Conservation (phyloP, 2,888 invertebrate species). For the Ditula angustiorana region DNA sequence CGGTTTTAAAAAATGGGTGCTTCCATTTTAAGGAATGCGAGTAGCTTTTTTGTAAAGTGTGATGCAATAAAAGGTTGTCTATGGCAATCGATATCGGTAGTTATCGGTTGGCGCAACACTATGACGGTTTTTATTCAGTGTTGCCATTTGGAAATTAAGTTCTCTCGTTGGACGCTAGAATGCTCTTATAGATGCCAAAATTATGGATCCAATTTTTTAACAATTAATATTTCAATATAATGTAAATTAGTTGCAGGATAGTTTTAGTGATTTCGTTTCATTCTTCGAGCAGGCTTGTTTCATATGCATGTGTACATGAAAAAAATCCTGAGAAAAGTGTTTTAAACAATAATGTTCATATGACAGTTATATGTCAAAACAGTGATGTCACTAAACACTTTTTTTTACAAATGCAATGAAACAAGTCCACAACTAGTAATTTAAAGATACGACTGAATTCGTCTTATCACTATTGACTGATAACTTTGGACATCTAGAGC, state of each 20-base stretch:
- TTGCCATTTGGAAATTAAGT: slow-evolving; percentile 46
- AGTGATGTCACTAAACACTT: background rate
- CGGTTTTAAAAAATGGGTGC: slow-evolving; percentile 57
- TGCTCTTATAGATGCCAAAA: slow-evolving; percentile 57
- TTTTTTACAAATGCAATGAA: slow-evolving; percentile 42
- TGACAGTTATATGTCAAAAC: background rate
- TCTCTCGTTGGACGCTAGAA: slow-evolving; percentile 45
- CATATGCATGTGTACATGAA: slow-evolving; percentile 32
- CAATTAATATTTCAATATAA: slow-evolving; percentile 45
- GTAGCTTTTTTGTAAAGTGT: slow-evolving; percentile 41
- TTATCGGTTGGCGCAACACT: slow-evolving; percentile 28
- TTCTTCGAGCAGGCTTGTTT: slow-evolving; percentile 46
- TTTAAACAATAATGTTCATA: too few relatives aligned
- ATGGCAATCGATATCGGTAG: slow-evolving; percentile 30
- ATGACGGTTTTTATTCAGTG: slow-evolving; percentile 46
- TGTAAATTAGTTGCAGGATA: slow-evolving; percentile 50
- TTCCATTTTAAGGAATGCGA: slow-evolving; percentile 71
- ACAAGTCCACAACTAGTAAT: slow-evolving; percentile 43
- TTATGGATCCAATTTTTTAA: slow-evolving; percentile 49
- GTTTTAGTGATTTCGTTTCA: slow-evolving; percentile 43
- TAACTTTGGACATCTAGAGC: slow-evolving; percentile 38
- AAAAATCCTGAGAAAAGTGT: background rate
- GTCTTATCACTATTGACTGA: slow-evolving; percentile 42
- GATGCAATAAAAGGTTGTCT: slow-evolving; percentile 43
- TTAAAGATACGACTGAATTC: slow-evolving; percentile 56